Base-by-base conservation (phyloP, 2,113 vertebrate species). In the Tamias sibiricus region DNA sequence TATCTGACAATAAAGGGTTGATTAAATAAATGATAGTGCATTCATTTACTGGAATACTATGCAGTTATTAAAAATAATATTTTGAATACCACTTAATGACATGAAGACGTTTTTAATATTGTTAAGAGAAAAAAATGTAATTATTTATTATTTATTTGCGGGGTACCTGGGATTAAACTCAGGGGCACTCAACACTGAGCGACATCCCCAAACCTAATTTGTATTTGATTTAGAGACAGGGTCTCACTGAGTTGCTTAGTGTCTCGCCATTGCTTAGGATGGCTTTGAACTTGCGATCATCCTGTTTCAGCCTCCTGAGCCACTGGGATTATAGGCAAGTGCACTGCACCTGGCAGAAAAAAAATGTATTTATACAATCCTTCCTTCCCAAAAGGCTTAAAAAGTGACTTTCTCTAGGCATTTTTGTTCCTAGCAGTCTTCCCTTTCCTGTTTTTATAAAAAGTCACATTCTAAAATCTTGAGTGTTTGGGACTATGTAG, bases 41-140 rank as follows among this genome's bases (percentile, higher is more conserved):
- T 71, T 28, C 20, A 49, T 91, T 72, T 59, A 86, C 30, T 96
- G 22, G 13, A 94, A 86, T 81, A 86, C 35, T 83, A 84, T 32
- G 3, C 28, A 95, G 83, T 82, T 86, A 96, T 59, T 82, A 93
- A 95, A 97, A 96, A 71, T 80, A 59, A 69, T 71, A 95, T 89
- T 79, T 95, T 93, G 12, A 79, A 80, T 75, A 54, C 9, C 57
- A 35, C 30, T 88, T 91, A 93, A 80, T 91, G 28, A 42, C 47
- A 89, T 24, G 17, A 87, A 77, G 6, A 90, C 54, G n/a, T 14
- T 71, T 74, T 26, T 32, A 80, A 69, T 80, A 52, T 40, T 74
- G 35, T 64, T 90, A 87, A 91, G 54, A 76, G 22, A 91, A 79
- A 96, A 96, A 93, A 49, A 11, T 8, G 10, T 95, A 94, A 26